Evolutionary conservation across 2,888 invertebrate species (phyloP), one percentile per base, ranked within the genome.

Genomic region (Odontomyia ornata): DNA sequence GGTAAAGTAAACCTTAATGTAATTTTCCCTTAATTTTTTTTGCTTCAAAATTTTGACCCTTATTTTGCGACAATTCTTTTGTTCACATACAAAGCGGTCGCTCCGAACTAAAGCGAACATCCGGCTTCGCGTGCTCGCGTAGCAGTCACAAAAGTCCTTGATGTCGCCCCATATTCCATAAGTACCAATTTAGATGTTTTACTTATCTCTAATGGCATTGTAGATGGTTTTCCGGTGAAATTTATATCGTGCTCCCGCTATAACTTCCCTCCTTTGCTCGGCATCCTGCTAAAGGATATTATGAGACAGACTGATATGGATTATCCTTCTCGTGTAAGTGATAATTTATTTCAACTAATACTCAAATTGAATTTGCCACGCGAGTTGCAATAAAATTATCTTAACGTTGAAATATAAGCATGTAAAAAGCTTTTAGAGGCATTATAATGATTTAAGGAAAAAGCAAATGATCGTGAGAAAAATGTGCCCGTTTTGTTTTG

Each of bases 181-280:
- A 73, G 73, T 21, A 73, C 57, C 73, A 60, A 73, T 73, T 73
- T 60, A 73, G 60, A 73, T 73, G 60, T 73, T 73, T 73, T 73
- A 73, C 73, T 73, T 73, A 72, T 72, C 73, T 60, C 73, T 73
- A 73, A 73, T 73, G 73, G 73, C 28, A 30, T 73, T 60, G 73
- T 57, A 60, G 57, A 73, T 73, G 73, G 60, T 73, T 73, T 57
- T 21, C 73, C 60, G 43, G 25, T 30, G 73, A 73, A 73, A 73
- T 73, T 60, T 60, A 73, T 73, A 57, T 60, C 73, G 11, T 56
- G 56, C 27, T 28, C 52, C 71, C 30, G 13, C 23, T 27, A 36
- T 36, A 9, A 36, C 36, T 36, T 36, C 9, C 36, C 15, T 5
- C 1, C 27, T 62, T 62, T 25, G 15, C 62, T 23, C 15, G 15